Evolutionary conservation across 2,797 vertebrate species (phyloP).

Genomic region (Lepus oiostolus): DNA sequence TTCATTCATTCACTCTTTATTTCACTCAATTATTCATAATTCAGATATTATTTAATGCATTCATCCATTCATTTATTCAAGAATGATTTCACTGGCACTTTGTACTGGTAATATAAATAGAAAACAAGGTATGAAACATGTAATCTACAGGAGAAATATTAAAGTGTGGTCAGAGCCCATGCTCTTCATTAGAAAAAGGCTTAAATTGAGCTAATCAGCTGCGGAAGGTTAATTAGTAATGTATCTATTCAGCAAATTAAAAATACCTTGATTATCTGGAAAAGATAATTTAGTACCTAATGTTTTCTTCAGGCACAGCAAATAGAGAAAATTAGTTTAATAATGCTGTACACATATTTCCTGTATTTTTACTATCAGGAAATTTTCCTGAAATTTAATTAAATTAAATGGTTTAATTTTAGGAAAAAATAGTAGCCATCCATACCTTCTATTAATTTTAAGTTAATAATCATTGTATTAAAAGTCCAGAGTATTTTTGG

Average conservation of each 20-base stretch:
- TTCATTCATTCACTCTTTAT: neutral
- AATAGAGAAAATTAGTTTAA: slow-evolving; percentile 19
- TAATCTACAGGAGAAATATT: neutral
- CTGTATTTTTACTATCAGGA: neutral
- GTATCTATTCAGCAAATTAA: slow-evolving; percentile 33
- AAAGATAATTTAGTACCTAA: slow-evolving; percentile 37
- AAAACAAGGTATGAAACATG: neutral
- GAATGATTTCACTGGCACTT: neutral
- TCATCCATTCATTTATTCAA: neutral
- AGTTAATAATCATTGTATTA: slow-evolving; percentile 40
- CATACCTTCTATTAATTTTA: slow-evolving; percentile 32
- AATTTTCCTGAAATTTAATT: slow-evolving; percentile 64
- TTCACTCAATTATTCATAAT: neutral
- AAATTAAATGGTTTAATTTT: slow-evolving; percentile 57
- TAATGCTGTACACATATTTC: slow-evolving; percentile 10
- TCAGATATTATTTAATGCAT: neutral
- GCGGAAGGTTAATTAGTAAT: slow-evolving; percentile 23
- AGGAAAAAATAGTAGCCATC: neutral
- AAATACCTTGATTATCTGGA: neutral
- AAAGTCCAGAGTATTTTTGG: slow-evolving; percentile 44
- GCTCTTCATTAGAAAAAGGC: slow-evolving; percentile 2
- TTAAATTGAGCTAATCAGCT: neutral
- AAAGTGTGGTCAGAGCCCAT: neutral
- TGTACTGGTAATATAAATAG: neutral
- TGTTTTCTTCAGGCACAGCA: neutral